These are phyloP conservation scores for Catostylus mosaicus DNA, from an alignment of 30 jellyfish, hydroid and myxozoan genomes.

Conservation along the genomic window DNA sequence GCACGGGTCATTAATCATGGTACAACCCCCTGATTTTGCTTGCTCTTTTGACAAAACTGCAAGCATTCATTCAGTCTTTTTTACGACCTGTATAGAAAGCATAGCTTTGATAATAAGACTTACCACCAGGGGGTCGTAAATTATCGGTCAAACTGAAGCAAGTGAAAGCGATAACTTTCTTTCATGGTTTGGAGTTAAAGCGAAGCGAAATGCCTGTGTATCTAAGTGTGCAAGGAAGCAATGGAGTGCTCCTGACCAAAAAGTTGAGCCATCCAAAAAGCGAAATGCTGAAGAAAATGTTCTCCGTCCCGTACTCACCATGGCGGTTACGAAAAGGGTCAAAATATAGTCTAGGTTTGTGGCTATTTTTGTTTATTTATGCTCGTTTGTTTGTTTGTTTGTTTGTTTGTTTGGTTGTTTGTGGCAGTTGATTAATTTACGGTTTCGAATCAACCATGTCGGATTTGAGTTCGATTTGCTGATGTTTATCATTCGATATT, in stretches of 20 bases:
- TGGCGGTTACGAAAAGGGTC: constrained; percentile 52
- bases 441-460: background rate
- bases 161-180: background rate
- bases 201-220: constrained; percentile 5
- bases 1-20: no score
- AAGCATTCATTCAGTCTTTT: background rate
- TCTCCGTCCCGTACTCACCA: constrained; percentile 59
- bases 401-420: background rate
- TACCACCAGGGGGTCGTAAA: constrained; percentile 5
- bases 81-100: background rate
- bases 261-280: background rate
- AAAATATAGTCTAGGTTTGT: constrained; percentile 1
- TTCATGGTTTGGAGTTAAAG: background rate
- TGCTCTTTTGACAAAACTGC: background rate
- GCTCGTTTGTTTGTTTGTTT: background rate
- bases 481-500: no score
- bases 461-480: no score
- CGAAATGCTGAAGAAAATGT: constrained; percentile 44
- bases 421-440: background rate
- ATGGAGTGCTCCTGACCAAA: background rate
- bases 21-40: background rate
- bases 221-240: background rate
- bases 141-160: background rate
- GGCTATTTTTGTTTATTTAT: background rate
- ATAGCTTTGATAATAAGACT: background rate